A percentile compares a stretch with the other conserved stretches of the same genome.
phyloP scores from a whole-genome alignment of 2,797 vertebrate species.

The Chelon auratus region DNA sequence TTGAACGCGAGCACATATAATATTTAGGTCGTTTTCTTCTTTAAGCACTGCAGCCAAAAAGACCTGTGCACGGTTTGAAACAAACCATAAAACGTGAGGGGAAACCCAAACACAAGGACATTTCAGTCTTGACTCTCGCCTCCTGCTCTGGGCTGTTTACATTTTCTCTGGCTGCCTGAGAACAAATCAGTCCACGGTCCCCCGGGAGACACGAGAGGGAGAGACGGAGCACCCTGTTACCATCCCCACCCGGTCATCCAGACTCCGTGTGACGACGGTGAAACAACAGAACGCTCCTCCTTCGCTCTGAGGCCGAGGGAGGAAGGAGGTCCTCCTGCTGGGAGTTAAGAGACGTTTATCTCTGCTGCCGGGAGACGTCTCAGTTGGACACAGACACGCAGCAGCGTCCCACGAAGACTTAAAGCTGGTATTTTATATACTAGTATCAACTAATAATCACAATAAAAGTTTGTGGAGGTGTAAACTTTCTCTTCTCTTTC shows the following conservation, averaged over 20 bases:
- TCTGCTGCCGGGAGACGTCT: too few relatives aligned
- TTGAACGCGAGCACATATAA: not conserved
- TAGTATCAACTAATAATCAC: too few relatives aligned
- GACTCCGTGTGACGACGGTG: conserved; percentile 77
- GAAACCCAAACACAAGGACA: not conserved
- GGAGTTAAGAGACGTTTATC: too few relatives aligned
- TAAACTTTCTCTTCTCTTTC: too few relatives aligned
- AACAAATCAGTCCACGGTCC: conserved; percentile 30
- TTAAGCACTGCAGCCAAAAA: not conserved
- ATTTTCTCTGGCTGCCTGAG: conserved; percentile 1
- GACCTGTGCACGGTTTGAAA: not conserved
- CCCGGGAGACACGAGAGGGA: conserved; percentile 50
- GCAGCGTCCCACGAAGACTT: too few relatives aligned
- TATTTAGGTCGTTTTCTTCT: too few relatives aligned
- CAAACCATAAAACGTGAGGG: not conserved
- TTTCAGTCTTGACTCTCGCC: not conserved
- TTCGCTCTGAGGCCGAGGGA: too few relatives aligned
- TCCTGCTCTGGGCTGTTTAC: not conserved
- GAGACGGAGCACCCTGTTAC: conserved; percentile 78
- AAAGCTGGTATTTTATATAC: too few relatives aligned
- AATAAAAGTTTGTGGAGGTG: too few relatives aligned
- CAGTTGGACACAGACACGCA: too few relatives aligned
- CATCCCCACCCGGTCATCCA: conserved; percentile 86
- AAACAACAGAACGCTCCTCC: conserved; percentile 68
- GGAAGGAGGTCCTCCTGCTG: not conserved